Conservation (phyloP, 2,113 vertebrate genomes). For the Tetrao urogallus region DNA sequence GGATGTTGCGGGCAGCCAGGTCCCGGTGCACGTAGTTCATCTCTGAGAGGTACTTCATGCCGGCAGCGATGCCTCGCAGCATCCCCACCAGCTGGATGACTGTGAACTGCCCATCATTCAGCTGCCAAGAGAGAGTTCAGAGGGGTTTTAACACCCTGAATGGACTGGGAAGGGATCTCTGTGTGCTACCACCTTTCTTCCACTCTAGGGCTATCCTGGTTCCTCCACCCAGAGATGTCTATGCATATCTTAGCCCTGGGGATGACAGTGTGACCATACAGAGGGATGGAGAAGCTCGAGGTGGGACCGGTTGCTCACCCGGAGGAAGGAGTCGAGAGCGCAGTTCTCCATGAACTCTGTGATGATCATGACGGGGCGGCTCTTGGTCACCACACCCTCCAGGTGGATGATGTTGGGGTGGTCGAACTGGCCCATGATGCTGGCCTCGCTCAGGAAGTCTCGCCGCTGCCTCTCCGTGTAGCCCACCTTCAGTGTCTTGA, state of each 20-base stretch:
- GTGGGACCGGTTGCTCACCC: conserved; percentile 79
- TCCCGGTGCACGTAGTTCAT: conserved; percentile 98
- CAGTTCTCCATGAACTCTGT: conserved; percentile 99
- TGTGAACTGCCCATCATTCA: conserved; percentile 97
- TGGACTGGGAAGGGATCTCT: not conserved
- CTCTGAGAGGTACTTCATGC: conserved; percentile 97
- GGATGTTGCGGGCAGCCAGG: conserved; percentile 94
- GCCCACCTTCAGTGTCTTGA: conserved; percentile 97
- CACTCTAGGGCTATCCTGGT: not conserved
- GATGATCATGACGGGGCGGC: conserved; percentile 97
- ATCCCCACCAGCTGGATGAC: conserved; percentile 98
- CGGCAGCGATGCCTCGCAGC: conserved; percentile 93
- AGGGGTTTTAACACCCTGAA: not conserved
- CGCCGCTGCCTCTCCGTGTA: conserved; percentile 96
- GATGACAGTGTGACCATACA: not conserved
- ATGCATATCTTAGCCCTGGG: not conserved
- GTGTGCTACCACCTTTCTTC: not conserved
- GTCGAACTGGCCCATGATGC: conserved; percentile 99
- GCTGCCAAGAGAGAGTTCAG: conserved; percentile 71
- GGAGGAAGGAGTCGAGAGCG: conserved; percentile 94
- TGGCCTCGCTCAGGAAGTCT: conserved; percentile 96
- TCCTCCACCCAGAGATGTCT: not conserved
- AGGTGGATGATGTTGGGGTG: conserved; percentile 98
- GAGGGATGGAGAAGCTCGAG: not conserved
- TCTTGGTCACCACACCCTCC: conserved; percentile 98